A percentile compares a stretch with the other conserved stretches of the same genome.
These are phyloP conservation scores for Siderastrea radians DNA, from an alignment of 92 coral and sea anemone species.

Conservation along the genomic window DNA sequence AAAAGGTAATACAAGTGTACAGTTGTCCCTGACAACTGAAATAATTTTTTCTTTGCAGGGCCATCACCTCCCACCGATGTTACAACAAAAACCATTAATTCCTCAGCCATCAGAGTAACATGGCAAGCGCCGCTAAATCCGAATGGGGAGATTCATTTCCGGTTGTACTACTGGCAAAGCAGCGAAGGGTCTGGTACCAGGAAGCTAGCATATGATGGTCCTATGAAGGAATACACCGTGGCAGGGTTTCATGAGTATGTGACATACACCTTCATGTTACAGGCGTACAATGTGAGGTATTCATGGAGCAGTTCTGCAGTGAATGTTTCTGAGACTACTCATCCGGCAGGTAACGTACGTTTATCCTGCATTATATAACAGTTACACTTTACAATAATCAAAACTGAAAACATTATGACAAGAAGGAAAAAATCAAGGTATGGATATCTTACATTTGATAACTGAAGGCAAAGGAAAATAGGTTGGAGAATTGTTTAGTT, in stretches of 20 bases:
- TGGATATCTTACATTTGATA: too few species aligned
- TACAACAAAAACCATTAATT: constrained; percentile 61
- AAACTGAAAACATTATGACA: not conserved
- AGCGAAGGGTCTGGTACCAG: constrained; percentile 16
- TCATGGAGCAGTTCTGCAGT: constrained; percentile 36
- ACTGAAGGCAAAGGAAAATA: too few species aligned
- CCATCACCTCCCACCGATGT: constrained; percentile 77
- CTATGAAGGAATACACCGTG: constrained; percentile 21
- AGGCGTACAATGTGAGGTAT: constrained; percentile 55
- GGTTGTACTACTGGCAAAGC: constrained; percentile 33
- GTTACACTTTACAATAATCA: not conserved
- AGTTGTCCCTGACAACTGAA: too few species aligned
- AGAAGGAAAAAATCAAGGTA: too few species aligned
- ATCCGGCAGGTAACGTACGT: constrained; percentile 60
- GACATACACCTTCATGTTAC: constrained; percentile 63
- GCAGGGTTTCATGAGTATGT: constrained; percentile 62
- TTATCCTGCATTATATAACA: not conserved
- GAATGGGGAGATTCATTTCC: constrained; percentile 70
- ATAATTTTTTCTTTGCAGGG: constrained; percentile 24
- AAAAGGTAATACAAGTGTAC: too few species aligned
- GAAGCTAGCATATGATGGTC: constrained; percentile 1
- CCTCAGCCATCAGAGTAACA: constrained; percentile 65
- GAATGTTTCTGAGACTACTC: constrained; percentile 55
- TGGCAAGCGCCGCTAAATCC: constrained; percentile 69
- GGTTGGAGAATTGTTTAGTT: too few species aligned